Evolutionary conservation across 2,113 vertebrate genomes (phyloP).

Genomic region (Syrmaticus mikado): DNA sequence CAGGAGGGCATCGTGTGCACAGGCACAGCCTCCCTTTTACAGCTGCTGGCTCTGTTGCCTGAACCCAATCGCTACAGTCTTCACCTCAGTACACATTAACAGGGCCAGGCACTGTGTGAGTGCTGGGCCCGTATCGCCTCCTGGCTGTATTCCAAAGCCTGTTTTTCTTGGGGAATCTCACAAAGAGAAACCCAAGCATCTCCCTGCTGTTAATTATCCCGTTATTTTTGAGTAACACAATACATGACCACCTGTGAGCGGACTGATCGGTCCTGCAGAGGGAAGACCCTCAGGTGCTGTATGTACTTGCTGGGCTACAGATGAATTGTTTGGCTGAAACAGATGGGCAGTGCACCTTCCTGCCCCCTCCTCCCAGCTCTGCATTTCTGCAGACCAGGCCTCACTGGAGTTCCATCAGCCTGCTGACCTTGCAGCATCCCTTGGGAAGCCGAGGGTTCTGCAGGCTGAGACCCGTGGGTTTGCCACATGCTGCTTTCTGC

Average conservation of each 20-base stretch:
- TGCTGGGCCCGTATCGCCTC: neutral
- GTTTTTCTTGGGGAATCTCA: neutral
- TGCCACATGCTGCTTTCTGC: constrained; percentile 37
- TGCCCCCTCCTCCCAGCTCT: neutral
- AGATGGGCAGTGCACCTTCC: accelerated
- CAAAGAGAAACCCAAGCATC: neutral
- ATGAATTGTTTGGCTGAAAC: neutral
- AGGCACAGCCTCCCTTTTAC: neutral
- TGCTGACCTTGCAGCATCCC: neutral
- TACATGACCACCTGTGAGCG: neutral
- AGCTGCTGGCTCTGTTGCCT: neutral
- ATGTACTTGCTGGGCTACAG: neutral
- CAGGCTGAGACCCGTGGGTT: neutral
- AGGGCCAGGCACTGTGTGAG: neutral
- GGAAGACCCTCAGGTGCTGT: neutral
- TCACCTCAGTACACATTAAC: neutral
- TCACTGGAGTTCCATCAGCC: neutral
- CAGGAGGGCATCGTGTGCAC: neutral
- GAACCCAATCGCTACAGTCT: neutral
- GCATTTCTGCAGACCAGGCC: neutral
- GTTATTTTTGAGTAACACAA: neutral
- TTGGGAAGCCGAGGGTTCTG: neutral
- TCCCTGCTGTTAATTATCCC: neutral
- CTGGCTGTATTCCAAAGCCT: neutral
- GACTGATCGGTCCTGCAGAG: neutral